A percentile compares a stretch with the other conserved stretches of the same genome.
Evolutionary conservation across 1,140 invertebrate genomes (phyloP).

Genomic region (Amyelois transitella): DNA sequence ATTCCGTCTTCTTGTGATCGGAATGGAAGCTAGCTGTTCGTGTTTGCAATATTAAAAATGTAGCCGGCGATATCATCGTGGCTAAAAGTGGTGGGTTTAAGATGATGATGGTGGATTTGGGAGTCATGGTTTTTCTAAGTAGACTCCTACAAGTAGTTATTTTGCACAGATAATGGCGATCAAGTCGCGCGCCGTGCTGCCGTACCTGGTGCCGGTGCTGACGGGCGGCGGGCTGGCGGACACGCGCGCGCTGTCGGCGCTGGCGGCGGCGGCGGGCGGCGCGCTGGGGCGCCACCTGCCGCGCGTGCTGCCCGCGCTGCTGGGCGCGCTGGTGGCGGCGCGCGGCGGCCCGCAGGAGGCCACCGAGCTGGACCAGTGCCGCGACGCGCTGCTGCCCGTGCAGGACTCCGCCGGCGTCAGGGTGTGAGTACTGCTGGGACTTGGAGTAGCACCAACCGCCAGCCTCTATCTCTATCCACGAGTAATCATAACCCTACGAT

Average conservation of each 20-base stretch:
- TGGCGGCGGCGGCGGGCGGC: conserved; percentile 94
- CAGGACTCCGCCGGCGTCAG: conserved; percentile 90
- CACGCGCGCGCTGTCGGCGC: conserved; percentile 91
- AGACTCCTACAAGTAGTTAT: no score
- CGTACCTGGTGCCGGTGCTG: conserved; percentile 96
- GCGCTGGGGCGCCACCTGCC: conserved; percentile 92
- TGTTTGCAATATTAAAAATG: no score
- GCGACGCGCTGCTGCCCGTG: conserved; percentile 93
- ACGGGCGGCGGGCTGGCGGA: conserved; percentile 89
- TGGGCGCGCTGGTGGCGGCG: conserved; percentile 83
- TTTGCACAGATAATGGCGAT: conserved; percentile 92
- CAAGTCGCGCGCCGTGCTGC: conserved; percentile 95
- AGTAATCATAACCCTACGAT: no score
- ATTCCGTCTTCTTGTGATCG: no score
- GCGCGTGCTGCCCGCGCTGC: conserved; percentile 93
- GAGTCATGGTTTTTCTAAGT: no score
- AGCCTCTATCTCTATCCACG: no score
- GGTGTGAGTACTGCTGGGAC: conserved; percentile 74
- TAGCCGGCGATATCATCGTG: no score
- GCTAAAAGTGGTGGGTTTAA: no score
- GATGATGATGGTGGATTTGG: no score
- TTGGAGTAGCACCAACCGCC: no score
- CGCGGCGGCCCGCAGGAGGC: conserved; percentile 80
- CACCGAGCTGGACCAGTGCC: conserved; percentile 91
- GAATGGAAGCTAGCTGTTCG: no score